Conservation (phyloP, 2,888 invertebrate genomes). For the Hirudinaria manillensis region DNA sequence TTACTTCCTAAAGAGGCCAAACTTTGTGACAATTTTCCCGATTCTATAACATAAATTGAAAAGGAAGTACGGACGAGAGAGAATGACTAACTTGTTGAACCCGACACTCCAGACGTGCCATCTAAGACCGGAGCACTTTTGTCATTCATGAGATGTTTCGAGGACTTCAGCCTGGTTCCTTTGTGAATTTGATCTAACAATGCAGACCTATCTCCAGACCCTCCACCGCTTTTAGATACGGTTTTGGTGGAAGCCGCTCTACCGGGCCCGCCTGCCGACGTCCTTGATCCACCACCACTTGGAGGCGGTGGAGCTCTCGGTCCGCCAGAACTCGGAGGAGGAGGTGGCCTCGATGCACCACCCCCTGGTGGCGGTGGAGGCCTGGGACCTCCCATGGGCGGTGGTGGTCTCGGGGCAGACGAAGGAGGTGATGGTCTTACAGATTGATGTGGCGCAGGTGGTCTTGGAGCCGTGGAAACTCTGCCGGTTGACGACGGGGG, state of each 20-base stretch:
- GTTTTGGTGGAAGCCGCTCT: neutral
- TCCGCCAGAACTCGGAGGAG: neutral
- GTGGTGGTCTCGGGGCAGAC: neutral
- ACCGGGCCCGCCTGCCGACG: neutral
- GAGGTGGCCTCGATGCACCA: neutral
- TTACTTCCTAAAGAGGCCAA: no score
- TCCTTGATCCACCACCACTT: neutral
- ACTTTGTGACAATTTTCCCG: no score
- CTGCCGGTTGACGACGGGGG: neutral
- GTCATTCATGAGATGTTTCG: constrained; percentile 22
- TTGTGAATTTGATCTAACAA: constrained; percentile 9
- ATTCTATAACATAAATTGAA: no score
- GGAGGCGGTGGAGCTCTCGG: constrained; percentile 3
- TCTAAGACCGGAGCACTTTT: constrained; percentile 10
- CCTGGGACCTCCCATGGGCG: neutral
- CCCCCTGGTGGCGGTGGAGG: neutral
- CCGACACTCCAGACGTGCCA: neutral
- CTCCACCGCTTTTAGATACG: neutral
- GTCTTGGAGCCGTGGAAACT: neutral
- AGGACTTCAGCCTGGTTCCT: constrained; percentile 9
- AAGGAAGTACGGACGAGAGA: no score
- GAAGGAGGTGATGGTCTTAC: neutral
- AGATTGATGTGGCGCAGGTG: neutral
- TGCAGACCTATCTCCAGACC: neutral
- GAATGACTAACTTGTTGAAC: no score